Evolutionary conservation across 2,113 vertebrate species (phyloP).

Genomic region (Oenanthe melanoleuca): DNA sequence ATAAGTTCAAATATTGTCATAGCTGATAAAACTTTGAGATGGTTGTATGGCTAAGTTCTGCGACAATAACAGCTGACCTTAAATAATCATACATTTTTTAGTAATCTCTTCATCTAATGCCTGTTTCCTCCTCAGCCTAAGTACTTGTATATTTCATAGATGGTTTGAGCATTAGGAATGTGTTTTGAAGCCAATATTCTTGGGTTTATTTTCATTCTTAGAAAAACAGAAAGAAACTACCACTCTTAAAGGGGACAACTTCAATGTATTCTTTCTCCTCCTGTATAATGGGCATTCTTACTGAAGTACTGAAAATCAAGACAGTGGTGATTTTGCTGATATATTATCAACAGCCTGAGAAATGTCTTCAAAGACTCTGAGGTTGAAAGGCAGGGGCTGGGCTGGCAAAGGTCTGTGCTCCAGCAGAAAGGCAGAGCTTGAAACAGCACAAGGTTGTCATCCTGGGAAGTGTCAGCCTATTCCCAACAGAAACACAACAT

Average conservation of each 20-base stretch:
- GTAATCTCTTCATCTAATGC: conserved; percentile 27
- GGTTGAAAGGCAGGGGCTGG: not conserved
- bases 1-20: not conserved
- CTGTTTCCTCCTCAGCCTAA: not conserved
- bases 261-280: not conserved
- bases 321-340: not conserved
- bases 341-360: not conserved
- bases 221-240: not conserved
- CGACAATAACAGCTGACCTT: not conserved
- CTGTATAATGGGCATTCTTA: not conserved
- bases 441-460: not conserved
- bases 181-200: conserved; percentile 12
- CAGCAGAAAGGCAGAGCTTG: not conserved
- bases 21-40: not conserved
- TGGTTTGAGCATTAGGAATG: conserved; percentile 15
- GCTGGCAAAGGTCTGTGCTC: not conserved
- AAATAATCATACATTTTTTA: not conserved
- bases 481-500: not conserved
- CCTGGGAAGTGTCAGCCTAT: not conserved
- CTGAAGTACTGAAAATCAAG: not conserved
- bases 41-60: not conserved
- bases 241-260: not conserved
- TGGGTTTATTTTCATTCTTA: not conserved
- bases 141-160: not conserved
- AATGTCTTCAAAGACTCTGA: not conserved